A percentile compares a stretch with the other conserved stretches of the same genome.
Evolutionary conservation across 2,797 vertebrate species (phyloP).

Genomic region (Psittacula echo): DNA sequence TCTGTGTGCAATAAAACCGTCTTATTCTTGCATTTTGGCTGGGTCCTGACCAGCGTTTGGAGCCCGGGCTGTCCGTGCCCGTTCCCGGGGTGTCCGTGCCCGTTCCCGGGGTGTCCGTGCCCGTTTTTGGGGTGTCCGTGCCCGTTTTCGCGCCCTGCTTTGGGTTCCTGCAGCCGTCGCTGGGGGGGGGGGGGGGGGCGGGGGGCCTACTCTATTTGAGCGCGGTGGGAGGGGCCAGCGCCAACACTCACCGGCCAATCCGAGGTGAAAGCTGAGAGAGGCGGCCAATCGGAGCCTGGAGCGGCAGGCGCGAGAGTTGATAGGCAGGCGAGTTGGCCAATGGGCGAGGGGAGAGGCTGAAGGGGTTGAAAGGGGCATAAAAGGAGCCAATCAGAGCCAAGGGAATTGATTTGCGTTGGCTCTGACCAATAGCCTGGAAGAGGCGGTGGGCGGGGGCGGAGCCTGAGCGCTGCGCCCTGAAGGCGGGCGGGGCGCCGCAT

Average conservation of each 20-base stretch:
- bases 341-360: neutral
- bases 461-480: neutral
- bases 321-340: neutral
- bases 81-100: too few species aligned
- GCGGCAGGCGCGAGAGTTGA: neutral
- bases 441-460: neutral
- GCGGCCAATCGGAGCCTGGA: neutral
- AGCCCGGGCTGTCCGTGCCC: too few species aligned
- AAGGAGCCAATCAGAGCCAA: neutral
- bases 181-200: too few species aligned
- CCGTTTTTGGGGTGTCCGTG: too few species aligned
- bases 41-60: too few species aligned
- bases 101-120: too few species aligned
- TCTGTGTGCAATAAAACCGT: too few species aligned
- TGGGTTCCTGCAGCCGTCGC: too few species aligned
- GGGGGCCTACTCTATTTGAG: accelerated
- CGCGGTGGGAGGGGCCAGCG: neutral
- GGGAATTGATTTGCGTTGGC: accelerated
- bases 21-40: too few species aligned
- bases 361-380: accelerated
- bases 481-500: too few species aligned
- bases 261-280: neutral
- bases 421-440: neutral
- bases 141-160: too few species aligned
- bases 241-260: neutral